These are phyloP conservation scores for Suillia variegata DNA, from an alignment of 2,888 invertebrate species.

Conservation along the genomic window DNA sequence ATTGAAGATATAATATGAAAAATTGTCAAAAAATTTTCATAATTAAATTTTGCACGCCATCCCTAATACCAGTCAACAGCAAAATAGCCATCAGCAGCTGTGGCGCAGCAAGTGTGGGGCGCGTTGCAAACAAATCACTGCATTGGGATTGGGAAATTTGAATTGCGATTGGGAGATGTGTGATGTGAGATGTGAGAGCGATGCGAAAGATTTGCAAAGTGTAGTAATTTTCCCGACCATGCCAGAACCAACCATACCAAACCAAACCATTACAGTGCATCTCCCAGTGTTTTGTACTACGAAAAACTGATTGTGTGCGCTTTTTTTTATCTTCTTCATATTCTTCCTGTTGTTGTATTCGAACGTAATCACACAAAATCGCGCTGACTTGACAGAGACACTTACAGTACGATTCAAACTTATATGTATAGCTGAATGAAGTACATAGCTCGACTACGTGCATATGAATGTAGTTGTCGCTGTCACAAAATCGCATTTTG, in stretches of 20 bases:
- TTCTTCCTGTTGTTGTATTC: background rate
- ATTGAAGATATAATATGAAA: too few relatives aligned
- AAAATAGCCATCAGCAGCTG: conserved; percentile 6
- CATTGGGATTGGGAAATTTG: conserved; percentile 46
- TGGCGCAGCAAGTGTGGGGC: conserved; percentile 15
- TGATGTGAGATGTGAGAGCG: too few relatives aligned
- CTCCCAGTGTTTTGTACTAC: too few relatives aligned
- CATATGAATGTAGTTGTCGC: background rate
- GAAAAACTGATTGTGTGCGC: too few relatives aligned
- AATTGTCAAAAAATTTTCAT: too few relatives aligned
- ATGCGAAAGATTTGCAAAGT: too few relatives aligned
- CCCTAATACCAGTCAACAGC: conserved; percentile 18
- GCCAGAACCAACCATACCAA: too few relatives aligned
- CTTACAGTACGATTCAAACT: background rate
- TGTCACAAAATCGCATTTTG: background rate
- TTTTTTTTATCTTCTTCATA: too few relatives aligned
- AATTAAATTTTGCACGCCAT: too few relatives aligned
- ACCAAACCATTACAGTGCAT: too few relatives aligned
- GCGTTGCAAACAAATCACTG: conserved; percentile 44
- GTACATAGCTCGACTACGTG: background rate
- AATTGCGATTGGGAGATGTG: conserved; percentile 46
- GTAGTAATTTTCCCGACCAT: conserved; percentile 40
- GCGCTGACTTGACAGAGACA: conserved; percentile 33
- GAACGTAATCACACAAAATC: conserved; percentile 31
- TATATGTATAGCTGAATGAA: background rate